Base-by-base conservation (phyloP, 2,113 vertebrate species). In the Meleagris gallopavo region DNA sequence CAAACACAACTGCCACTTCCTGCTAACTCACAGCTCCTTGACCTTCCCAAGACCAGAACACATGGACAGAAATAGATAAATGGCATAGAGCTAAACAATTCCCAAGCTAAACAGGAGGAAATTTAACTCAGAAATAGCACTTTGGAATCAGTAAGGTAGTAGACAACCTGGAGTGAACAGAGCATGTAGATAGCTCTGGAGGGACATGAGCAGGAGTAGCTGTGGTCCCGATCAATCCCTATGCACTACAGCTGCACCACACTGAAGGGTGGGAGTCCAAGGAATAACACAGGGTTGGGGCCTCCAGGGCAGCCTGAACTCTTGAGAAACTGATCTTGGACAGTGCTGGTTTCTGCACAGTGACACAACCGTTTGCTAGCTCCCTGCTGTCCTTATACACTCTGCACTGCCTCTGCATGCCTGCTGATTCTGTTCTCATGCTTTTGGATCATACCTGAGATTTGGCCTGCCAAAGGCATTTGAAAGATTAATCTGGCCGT, bases 401-500 rank as follows among this genome's bases (percentile, higher is more conserved):
- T 85, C 54, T 45, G 18, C 18, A 19, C 20, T 40, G 15, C 13
- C 30, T 64, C 36, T 91, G 30, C 38, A 43, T 32, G 66, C 22
- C 24, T 87, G 62, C 71, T 88, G 40, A 9, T 54, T 87, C 34
- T 76, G 20, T 61, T 88, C 87, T 73, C 30, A 1, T 58, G 30
- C 66, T 86, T 69, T 95, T 62, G 84, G 30, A 57, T 76, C 30
- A 36, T 21, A 96, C 30, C 54, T 94, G 61, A 85, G 65, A 21
- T 40, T 62, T 76, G 81, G 24, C 41, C 45, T 85, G 67, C 67
- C 75, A 91, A 74, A 83, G 50, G 43, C 48, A 85, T n/a, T 52
- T 89, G 67, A 79, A 88, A 95, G 54, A 88, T 61, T 70, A 73
- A 91, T 61, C 36, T 80, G 64, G 17, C 45, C 75, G 77, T 89